A percentile compares a stretch with the other conserved stretches of the same genome.
Evolutionary conservation across 1,140 invertebrate species (phyloP).

Genomic region (Charaxes varanes): DNA sequence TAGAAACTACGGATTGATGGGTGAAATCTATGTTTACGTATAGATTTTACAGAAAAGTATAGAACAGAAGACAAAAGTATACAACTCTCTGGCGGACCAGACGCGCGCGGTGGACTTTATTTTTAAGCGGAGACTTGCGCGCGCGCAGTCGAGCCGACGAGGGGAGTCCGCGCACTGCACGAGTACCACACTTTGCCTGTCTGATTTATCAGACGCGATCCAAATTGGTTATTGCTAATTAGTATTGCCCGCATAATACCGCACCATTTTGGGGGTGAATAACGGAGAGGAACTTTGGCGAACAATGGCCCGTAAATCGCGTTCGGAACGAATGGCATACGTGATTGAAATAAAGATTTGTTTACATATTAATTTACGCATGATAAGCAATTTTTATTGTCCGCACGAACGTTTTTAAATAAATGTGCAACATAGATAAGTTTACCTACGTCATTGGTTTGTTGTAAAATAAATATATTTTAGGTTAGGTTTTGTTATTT

Average conservation of each 20-base stretch:
- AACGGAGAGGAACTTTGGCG: conserved; percentile 51
- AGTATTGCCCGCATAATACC: conserved; percentile 57
- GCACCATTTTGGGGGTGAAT: conserved; percentile 52
- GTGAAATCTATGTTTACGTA: too few species aligned
- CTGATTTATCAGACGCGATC: conserved; percentile 53
- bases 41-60: too few species aligned
- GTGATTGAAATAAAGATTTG: conserved; percentile 32
- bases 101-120: conserved; percentile 67
- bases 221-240: conserved; percentile 63
- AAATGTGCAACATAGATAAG: too few species aligned
- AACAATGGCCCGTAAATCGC: conserved; percentile 42
- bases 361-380: conserved; percentile 4
- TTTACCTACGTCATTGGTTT: too few species aligned
- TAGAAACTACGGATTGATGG: too few species aligned
- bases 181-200: conserved; percentile 38
- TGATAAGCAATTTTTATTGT: neutral
- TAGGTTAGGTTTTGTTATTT: too few species aligned
- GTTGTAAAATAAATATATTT: too few species aligned
- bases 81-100: too few species aligned
- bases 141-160: conserved; percentile 43
- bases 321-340: conserved; percentile 31
- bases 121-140: conserved; percentile 67
- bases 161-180: conserved; percentile 46
- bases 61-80: too few species aligned
- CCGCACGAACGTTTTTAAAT: too few species aligned